A percentile compares a stretch with the other conserved stretches of the same genome.
Evolutionary conservation across 1,140 invertebrate genomes (phyloP).

Genomic region (Drosophila oshimai): DNA sequence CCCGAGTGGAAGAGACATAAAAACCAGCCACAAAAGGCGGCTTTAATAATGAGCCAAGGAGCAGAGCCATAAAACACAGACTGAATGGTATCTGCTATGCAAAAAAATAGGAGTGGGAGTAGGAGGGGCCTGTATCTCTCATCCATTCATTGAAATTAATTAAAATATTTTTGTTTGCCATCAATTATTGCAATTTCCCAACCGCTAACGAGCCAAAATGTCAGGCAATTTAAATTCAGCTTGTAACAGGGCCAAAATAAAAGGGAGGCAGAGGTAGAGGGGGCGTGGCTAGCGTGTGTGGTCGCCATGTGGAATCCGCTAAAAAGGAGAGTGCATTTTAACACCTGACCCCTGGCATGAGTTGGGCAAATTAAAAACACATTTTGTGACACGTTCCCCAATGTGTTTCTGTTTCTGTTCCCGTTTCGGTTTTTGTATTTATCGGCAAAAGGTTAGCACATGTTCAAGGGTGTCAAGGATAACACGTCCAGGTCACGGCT

Average conservation of each 20-base stretch:
- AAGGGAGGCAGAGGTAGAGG: neutral
- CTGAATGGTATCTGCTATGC: constrained; percentile 21
- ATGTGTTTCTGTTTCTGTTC: constrained; percentile 23
- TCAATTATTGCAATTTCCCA: constrained; percentile 74
- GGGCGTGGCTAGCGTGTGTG: constrained; percentile 46
- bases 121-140: neutral
- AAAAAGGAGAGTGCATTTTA: constrained; percentile 50
- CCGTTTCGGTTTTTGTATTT: constrained; percentile 1
- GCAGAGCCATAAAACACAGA: constrained; percentile 33
- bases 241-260: constrained; percentile 11
- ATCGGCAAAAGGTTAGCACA: constrained; percentile 47
- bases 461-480: constrained; percentile 40
- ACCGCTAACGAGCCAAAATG: constrained; percentile 64
- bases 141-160: constrained; percentile 67
- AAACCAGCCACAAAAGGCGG: constrained; percentile 67
- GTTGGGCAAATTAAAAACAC: constrained; percentile 68
- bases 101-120: neutral
- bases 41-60: constrained; percentile 53
- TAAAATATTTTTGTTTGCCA: constrained; percentile 62
- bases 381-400: constrained; percentile 57
- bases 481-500: constrained; percentile 36
- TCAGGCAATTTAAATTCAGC: constrained; percentile 63
- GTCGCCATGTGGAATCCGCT: constrained; percentile 53
- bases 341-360: constrained; percentile 57
- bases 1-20: constrained; percentile 53